A percentile compares a stretch with the other conserved stretches of the same genome.
phyloP scores from a whole-genome alignment of 2,797 vertebrate species.

The Chloroceryle inda region DNA sequence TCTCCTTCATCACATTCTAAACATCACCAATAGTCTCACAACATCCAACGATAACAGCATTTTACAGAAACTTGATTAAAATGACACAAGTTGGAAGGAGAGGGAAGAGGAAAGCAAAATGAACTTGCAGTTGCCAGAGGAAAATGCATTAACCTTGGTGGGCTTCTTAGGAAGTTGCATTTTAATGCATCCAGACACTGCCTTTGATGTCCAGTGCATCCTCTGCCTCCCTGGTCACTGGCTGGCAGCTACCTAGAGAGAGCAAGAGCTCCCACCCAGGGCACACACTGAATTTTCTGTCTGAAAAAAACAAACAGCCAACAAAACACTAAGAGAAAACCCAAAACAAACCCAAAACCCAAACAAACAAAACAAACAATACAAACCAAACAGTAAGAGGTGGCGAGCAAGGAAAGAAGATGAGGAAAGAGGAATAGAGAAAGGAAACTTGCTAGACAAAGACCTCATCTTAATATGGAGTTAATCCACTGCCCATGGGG shows the following conservation, averaged over 20 bases:
- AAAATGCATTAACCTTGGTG: neutral
- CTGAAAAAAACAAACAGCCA: neutral
- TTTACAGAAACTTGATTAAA: slow-evolving; percentile 64
- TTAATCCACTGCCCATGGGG: neutral
- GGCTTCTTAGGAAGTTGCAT: neutral
- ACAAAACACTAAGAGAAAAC: neutral
- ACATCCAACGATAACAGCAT: neutral
- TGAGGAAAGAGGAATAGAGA: neutral
- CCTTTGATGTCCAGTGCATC: neutral
- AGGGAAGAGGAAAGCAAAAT: neutral
- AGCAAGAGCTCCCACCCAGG: neutral
- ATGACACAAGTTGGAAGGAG: neutral
- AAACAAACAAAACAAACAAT: no score
- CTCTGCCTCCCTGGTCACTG: neutral
- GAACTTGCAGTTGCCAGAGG: neutral
- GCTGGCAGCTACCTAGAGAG: neutral
- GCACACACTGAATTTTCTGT: rapidly evolving
- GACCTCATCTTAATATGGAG: neutral
- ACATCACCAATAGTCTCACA: neutral
- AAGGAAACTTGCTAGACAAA: neutral
- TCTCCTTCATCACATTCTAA: slow-evolving; percentile 21
- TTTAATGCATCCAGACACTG: neutral
- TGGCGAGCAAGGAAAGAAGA: neutral
- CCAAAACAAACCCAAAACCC: no score
- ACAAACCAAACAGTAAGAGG: neutral